Percentiles rank a stretch among this genome's conserved stretches.
These are phyloP conservation scores for Chloroclysta siterata DNA, from an alignment of 2,888 invertebrate species.

Conservation along the genomic window DNA sequence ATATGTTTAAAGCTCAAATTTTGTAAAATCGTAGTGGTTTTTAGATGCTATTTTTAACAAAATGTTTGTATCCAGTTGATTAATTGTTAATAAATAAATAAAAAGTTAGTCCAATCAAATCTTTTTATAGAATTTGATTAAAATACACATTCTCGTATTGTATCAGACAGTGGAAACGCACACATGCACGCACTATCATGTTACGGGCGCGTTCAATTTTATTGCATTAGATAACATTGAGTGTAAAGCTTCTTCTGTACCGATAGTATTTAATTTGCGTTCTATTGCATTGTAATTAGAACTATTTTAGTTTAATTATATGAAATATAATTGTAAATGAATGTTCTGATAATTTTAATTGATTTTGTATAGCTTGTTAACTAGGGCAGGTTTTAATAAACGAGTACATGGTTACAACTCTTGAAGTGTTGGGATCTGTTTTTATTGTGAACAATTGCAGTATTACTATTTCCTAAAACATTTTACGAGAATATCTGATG, in stretches of 20 bases:
- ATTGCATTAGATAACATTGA: constrained; percentile 56
- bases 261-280: constrained; percentile 24
- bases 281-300: constrained; percentile 28
- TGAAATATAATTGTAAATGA: not conserved
- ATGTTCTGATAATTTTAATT: constrained; percentile 1
- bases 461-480: too few relatives aligned
- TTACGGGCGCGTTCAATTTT: constrained; percentile 67
- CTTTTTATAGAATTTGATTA: not conserved
- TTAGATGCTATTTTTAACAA: too few relatives aligned
- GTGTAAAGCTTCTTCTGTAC: constrained; percentile 53
- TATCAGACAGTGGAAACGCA: constrained; percentile 43
- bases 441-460: too few relatives aligned
- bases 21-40: too few relatives aligned
- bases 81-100: too few relatives aligned
- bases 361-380: not conserved
- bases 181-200: constrained; percentile 64
- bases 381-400: not conserved
- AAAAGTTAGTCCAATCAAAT: too few relatives aligned
- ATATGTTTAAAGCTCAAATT: too few relatives aligned
- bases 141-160: constrained; percentile 40
- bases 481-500: too few relatives aligned
- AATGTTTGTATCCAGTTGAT: too few relatives aligned
- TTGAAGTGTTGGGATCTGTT: not conserved
- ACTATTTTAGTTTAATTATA: constrained; percentile 5
- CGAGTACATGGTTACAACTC: too few relatives aligned